A percentile compares a stretch with the other conserved stretches of the same genome.
These are phyloP conservation scores for Zelostemma sp. DNA, from an alignment of 1,140 invertebrate species.

Conservation along the genomic window DNA sequence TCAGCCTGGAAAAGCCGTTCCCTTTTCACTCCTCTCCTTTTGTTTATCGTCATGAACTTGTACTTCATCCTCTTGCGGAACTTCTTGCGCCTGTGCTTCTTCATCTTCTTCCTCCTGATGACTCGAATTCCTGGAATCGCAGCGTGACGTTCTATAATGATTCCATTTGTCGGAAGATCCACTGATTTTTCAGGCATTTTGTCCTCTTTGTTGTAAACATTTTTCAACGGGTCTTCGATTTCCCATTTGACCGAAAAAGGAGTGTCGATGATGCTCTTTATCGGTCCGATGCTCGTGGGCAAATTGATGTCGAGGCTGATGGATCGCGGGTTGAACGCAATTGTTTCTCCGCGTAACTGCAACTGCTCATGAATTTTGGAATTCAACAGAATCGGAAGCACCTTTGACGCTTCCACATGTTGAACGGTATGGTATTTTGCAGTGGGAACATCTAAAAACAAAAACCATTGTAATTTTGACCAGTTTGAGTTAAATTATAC, in stretches of 20 bases:
- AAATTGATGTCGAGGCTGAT: constrained; percentile 45
- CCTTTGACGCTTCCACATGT: constrained; percentile 9
- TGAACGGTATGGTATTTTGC: constrained; percentile 20
- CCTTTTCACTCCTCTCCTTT: constrained; percentile 77
- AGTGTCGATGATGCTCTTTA: constrained; percentile 40
- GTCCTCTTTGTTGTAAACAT: constrained; percentile 46
- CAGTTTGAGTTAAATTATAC: background rate
- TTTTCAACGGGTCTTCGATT: constrained; percentile 35
- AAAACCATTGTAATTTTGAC: background rate
- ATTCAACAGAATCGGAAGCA: constrained; percentile 5
- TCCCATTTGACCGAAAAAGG: constrained; percentile 31
- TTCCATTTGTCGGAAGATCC: constrained; percentile 46
- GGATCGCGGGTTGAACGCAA: constrained; percentile 45
- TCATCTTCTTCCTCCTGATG: constrained; percentile 87
- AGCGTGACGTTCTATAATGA: constrained; percentile 63
- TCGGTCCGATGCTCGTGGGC: constrained; percentile 13
- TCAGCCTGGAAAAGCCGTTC: constrained; percentile 83
- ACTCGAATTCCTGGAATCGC: constrained; percentile 75
- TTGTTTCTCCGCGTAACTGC: constrained; percentile 12
- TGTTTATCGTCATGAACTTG: constrained; percentile 78
- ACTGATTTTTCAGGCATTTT: constrained; percentile 40
- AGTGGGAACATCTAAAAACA: constrained; percentile 19
- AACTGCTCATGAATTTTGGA: background rate
- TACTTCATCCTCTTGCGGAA: constrained; percentile 83
- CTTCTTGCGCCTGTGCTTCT: constrained; percentile 86